phyloP scores from a whole-genome alignment of 2,888 invertebrate genomes.

The Coelopa pilipes region DNA sequence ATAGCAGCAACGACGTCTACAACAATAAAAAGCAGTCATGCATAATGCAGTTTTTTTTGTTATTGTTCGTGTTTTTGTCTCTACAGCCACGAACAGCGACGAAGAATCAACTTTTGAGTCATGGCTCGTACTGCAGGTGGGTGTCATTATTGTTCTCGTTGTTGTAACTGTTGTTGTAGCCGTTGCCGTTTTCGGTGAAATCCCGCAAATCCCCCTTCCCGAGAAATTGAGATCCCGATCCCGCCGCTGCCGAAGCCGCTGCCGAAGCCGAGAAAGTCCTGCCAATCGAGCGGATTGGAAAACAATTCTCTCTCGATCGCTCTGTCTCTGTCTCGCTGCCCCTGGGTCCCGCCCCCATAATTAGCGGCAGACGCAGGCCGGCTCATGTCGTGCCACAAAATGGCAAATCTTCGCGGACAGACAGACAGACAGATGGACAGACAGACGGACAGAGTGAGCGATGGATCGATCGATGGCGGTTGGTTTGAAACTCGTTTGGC shows the following conservation, averaged over 20 bases:
- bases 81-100: not conserved
- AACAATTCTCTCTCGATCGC: too few species aligned
- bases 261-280: not conserved
- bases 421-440: not conserved
- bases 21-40: conserved; percentile 1
- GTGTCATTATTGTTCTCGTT: too few species aligned
- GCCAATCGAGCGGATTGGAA: not conserved
- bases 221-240: too few species aligned
- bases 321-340: too few species aligned
- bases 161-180: too few species aligned
- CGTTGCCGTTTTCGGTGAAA: too few species aligned
- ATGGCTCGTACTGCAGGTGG: too few species aligned
- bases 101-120: not conserved
- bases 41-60: not conserved
- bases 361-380: not conserved
- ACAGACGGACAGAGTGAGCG: not conserved
- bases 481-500: conserved; percentile 17
- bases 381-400: not conserved
- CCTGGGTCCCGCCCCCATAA: not conserved
- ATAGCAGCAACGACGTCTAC: not conserved
- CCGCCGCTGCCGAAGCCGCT: not conserved
- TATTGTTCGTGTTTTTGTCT: not conserved
- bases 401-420: not conserved
- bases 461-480: not conserved
- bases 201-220: too few species aligned